Conservation (phyloP, 1,140 invertebrate species). For the Camponotus floridanus region DNA sequence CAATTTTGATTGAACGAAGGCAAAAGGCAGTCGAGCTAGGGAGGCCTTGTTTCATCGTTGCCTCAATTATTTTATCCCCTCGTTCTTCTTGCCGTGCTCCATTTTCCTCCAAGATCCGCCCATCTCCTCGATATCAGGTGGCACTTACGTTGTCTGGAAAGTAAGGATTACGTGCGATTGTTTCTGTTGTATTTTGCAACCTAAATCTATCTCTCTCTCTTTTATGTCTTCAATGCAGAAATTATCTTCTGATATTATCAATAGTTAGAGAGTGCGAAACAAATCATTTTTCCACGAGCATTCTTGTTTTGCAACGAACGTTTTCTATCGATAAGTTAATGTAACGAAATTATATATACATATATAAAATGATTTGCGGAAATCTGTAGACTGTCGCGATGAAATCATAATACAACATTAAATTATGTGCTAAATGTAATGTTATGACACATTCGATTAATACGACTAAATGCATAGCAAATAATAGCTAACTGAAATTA, state of each 20-base stretch:
- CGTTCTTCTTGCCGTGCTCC: slow-evolving; percentile 67
- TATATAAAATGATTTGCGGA: neutral
- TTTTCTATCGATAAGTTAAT: neutral
- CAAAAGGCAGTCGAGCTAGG: slow-evolving; percentile 71
- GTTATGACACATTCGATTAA: neutral
- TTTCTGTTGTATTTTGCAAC: neutral
- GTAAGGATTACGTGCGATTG: slow-evolving; percentile 49
- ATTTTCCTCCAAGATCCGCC: slow-evolving; percentile 46
- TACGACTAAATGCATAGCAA: neutral
- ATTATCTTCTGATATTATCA: neutral
- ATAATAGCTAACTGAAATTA: slow-evolving; percentile 35
- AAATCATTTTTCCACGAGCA: neutral
- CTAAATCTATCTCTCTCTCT: neutral
- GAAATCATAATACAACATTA: neutral
- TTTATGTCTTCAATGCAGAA: neutral
- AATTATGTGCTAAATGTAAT: neutral
- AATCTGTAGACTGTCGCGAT: neutral
- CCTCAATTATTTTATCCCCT: slow-evolving; percentile 79
- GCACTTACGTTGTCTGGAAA: slow-evolving; percentile 57
- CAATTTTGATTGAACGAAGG: slow-evolving; percentile 81
- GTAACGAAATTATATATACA: neutral
- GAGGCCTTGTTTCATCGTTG: slow-evolving; percentile 75
- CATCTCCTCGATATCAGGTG: slow-evolving; percentile 64
- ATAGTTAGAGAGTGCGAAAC: neutral
- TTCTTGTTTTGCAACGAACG: neutral